Percentiles rank a stretch among this genome's conserved stretches.
Evolutionary conservation across 2,113 vertebrate genomes (phyloP).

Genomic region (Andinoacara biseriatus): DNA sequence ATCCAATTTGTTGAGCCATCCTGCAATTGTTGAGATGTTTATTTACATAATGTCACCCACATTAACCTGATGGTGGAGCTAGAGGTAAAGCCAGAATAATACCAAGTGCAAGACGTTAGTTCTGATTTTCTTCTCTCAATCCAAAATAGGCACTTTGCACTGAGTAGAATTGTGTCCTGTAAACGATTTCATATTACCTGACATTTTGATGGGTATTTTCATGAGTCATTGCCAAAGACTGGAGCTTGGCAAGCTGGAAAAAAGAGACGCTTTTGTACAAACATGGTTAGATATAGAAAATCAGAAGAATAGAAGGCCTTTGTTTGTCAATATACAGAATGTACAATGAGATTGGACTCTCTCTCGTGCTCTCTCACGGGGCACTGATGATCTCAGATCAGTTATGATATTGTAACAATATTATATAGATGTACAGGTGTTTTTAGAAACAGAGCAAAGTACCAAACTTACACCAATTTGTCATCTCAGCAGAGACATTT

Average conservation of each 20-base stretch:
- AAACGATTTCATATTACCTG: too few species aligned
- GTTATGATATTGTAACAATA: fast-evolving
- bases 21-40: neutral
- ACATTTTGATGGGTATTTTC: too few species aligned
- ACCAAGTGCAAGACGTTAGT: neutral
- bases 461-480: neutral
- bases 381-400: fast-evolving
- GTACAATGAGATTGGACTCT: neutral
- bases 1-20: fast-evolving
- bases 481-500: neutral
- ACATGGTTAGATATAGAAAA: too few species aligned
- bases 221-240: too few species aligned
- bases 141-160: fast-evolving
- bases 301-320: too few species aligned
- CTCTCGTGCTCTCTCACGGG: neutral
- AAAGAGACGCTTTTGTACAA: too few species aligned
- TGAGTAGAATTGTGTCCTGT: too few species aligned
- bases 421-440: neutral
- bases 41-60: neutral
- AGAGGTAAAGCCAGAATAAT: neutral
- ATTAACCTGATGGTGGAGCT: neutral
- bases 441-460: neutral
- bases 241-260: too few species aligned
- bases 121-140: neutral
- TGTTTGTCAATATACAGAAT: neutral